A percentile compares a stretch with the other conserved stretches of the same genome.
phyloP scores from a whole-genome alignment of 2,113 vertebrate genomes.

The Scomber scombrus region DNA sequence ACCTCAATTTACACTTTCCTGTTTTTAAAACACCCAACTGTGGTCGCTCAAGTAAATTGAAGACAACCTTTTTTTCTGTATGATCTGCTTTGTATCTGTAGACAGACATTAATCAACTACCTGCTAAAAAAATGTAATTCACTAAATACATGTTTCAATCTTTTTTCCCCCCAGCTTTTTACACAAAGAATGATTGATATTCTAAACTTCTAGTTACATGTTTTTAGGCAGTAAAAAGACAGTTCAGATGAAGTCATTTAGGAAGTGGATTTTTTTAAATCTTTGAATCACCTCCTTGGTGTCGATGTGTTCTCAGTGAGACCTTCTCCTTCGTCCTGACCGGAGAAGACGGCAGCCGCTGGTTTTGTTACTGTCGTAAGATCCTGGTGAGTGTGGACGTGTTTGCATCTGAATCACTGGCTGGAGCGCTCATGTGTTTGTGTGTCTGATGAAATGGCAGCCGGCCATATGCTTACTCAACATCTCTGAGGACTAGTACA shows the following conservation, averaged over 20 bases:
- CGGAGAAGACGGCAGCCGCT: conserved; percentile 96
- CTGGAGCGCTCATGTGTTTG: conserved; percentile 65
- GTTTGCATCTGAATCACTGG: conserved; percentile 32
- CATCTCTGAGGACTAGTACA: conserved; percentile 54
- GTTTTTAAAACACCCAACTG: conserved; percentile 14
- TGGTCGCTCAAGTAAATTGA: background rate
- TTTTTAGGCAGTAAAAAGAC: background rate
- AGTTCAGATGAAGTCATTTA: background rate
- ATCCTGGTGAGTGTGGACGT: conserved; percentile 90
- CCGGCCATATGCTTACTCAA: conserved; percentile 57
- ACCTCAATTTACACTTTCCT: conserved; percentile 2
- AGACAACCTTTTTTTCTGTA: background rate
- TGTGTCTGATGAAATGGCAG: conserved; percentile 53
- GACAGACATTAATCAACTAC: too few relatives aligned
- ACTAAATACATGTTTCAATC: too few relatives aligned
- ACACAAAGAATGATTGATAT: background rate
- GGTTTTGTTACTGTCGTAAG: conserved; percentile 98
- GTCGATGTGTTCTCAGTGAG: conserved; percentile 86
- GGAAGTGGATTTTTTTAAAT: background rate
- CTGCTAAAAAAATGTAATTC: too few relatives aligned
- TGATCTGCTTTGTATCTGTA: too few relatives aligned
- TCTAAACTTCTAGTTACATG: background rate
- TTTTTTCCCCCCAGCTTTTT: background rate
- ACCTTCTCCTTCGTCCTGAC: conserved; percentile 98
- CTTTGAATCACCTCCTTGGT: conserved; percentile 2